Evolutionary conservation across 2,888 invertebrate genomes (phyloP).

Genomic region (Andrena trimmerana): DNA sequence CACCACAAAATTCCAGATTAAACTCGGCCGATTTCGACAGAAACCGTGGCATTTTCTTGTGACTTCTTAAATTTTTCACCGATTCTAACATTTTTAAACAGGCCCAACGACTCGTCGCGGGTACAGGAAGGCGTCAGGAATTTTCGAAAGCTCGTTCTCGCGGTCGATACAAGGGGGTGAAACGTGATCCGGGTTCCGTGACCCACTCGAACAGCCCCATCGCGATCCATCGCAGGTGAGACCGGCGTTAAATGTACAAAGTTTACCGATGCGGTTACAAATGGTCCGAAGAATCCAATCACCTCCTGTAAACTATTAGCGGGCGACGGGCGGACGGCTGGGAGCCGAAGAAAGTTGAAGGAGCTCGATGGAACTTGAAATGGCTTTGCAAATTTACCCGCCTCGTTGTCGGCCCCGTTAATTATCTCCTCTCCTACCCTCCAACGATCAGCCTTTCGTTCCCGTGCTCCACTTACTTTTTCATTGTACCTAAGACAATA

Average conservation of each 20-base stretch:
- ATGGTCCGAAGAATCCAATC: conserved; percentile 81
- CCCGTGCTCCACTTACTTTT: conserved; percentile 26
- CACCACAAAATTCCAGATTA: too few relatives aligned
- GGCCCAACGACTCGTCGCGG: background rate
- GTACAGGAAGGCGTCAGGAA: conserved; percentile 12
- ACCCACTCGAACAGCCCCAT: conserved; percentile 54
- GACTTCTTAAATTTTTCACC: too few relatives aligned
- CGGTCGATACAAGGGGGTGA: conserved; percentile 26
- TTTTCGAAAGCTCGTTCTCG: conserved; percentile 10
- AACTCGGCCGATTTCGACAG: too few relatives aligned
- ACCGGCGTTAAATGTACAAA: conserved; percentile 79
- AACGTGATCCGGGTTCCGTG: conserved; percentile 57
- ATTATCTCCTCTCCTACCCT: conserved; percentile 72
- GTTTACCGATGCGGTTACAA: conserved; percentile 82
- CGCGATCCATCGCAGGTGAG: conserved; percentile 50
- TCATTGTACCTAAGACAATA: background rate
- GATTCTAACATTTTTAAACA: too few relatives aligned
- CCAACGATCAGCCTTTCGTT: conserved; percentile 47
- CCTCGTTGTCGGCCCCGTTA: conserved; percentile 77
- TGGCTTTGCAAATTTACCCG: conserved; percentile 84
- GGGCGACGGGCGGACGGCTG: conserved; percentile 61
- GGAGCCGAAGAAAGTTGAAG: conserved; percentile 75
- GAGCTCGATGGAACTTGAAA: conserved; percentile 81
- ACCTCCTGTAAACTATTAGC: conserved; percentile 77
- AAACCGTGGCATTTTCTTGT: too few relatives aligned